These are phyloP conservation scores for Phoenicopterus ruber DNA, from an alignment of 2,113 vertebrate genomes.

Conservation along the genomic window DNA sequence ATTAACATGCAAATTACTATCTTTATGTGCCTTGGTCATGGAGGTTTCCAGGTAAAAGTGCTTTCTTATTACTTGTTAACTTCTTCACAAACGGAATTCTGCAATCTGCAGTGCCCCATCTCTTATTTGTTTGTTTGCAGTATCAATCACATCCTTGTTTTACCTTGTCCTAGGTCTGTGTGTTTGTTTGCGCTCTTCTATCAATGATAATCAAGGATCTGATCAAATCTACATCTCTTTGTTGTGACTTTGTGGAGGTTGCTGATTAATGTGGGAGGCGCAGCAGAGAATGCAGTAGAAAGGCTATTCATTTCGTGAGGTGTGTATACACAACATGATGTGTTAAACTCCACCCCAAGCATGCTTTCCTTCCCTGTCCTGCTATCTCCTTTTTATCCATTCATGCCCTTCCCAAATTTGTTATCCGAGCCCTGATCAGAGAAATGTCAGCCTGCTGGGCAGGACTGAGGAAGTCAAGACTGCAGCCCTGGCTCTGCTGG, in stretches of 20 bases:
- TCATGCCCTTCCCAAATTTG: neutral
- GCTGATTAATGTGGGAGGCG: neutral
- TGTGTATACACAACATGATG: neutral
- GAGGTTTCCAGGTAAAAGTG: neutral
- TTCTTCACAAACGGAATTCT: neutral
- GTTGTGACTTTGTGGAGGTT: neutral
- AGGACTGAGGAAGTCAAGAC: neutral
- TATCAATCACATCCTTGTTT: neutral
- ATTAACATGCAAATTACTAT: neutral
- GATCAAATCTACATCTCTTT: conserved; percentile 1
- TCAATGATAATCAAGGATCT: neutral
- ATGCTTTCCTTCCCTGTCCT: neutral
- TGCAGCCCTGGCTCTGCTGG: neutral
- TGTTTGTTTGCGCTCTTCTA: neutral
- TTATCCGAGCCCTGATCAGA: neutral
- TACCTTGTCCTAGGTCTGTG: neutral
- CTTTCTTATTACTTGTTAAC: neutral
- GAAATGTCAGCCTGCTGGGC: neutral
- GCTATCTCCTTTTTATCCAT: neutral
- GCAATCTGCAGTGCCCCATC: neutral
- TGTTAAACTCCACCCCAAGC: neutral
- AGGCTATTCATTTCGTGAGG: neutral
- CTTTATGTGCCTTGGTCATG: neutral
- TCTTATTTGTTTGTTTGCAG: conserved; percentile 6
- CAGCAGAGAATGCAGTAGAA: neutral